Evolutionary conservation across 2,113 vertebrate species (phyloP).

Genomic region (Stigmatopora argus): DNA sequence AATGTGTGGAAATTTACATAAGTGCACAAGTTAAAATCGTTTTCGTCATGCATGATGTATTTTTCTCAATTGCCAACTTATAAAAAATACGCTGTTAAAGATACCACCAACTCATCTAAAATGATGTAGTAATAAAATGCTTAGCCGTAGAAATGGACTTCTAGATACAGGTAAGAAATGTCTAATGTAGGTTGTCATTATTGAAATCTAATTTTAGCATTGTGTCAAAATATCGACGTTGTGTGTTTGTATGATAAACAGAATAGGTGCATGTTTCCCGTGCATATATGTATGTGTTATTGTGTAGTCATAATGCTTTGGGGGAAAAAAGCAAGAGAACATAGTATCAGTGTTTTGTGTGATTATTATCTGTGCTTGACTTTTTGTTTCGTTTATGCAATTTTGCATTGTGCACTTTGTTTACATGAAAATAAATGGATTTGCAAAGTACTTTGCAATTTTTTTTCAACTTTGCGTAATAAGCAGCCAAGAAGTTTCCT

Average conservation of each 20-base stretch:
- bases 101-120: not conserved
- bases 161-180: not conserved
- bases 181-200: conserved; percentile 6
- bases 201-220: conserved; percentile 17
- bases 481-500: not conserved
- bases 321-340: conserved; percentile 28
- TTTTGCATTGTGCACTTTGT: conserved; percentile 80
- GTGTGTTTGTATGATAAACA: conserved; percentile 5
- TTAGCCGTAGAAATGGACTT: not conserved
- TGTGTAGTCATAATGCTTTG: conserved; percentile 67
- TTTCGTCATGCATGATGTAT: not conserved
- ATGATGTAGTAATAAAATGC: conserved; percentile 5
- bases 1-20: conserved; percentile 13
- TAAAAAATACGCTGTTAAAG: not conserved
- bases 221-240: conserved; percentile 15
- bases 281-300: conserved; percentile 5
- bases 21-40: conserved; percentile 8
- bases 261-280: conserved; percentile 14
- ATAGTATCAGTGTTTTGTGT: conserved; percentile 53
- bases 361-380: conserved; percentile 71
- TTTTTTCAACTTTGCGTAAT: not conserved
- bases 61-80: conserved; percentile 15
- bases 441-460: conserved; percentile 71
- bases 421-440: conserved; percentile 90
- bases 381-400: conserved; percentile 76